phyloP scores from a whole-genome alignment of 64 coral and sea anemone genomes.

The Dendronephthya gigantea region DNA sequence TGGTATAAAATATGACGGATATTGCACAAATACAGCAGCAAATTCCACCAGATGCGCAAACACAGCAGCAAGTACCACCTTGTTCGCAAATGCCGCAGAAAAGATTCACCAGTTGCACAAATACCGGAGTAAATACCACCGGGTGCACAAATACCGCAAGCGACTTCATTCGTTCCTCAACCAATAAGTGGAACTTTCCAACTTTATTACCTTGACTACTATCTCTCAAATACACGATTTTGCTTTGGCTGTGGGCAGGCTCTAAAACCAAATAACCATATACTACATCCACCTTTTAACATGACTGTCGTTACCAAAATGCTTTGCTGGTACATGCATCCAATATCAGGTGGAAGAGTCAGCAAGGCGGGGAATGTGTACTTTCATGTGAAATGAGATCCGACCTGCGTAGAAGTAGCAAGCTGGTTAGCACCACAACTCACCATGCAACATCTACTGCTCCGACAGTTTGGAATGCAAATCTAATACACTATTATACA shows the following conservation, averaged over 20 bases:
- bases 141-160: neutral
- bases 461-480: too few relatives aligned
- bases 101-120: neutral
- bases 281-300: too few relatives aligned
- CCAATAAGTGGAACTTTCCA: neutral
- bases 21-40: neutral
- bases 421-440: too few relatives aligned
- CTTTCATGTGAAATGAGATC: too few relatives aligned
- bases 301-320: too few relatives aligned
- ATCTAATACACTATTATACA: too few relatives aligned
- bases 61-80: neutral
- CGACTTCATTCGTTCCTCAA: neutral
- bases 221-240: neutral
- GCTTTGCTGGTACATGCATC: too few relatives aligned
- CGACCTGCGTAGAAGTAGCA: too few relatives aligned
- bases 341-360: too few relatives aligned
- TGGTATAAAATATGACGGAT: too few relatives aligned
- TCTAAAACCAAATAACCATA: neutral
- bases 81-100: neutral
- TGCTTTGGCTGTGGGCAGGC: neutral
- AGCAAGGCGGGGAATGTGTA: too few relatives aligned
- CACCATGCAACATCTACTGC: too few relatives aligned
- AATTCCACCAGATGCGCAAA: neutral
- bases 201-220: neutral
- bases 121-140: neutral